These are phyloP conservation scores for Marisa cornuarietis DNA, from an alignment of 1,140 invertebrate species.

Conservation along the genomic window DNA sequence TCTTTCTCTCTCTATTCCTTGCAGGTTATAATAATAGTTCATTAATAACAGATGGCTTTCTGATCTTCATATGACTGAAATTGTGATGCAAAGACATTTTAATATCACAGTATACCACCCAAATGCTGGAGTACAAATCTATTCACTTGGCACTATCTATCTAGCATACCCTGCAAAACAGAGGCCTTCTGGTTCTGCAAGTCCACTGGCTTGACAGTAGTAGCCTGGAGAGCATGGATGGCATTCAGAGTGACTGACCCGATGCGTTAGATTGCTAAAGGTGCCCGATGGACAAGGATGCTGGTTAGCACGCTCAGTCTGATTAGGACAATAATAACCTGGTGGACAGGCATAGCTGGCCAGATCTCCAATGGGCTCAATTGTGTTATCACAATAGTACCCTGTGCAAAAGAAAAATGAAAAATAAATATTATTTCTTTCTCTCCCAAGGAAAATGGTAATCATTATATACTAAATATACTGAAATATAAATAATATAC, in stretches of 20 bases:
- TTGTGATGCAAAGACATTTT: too few species aligned
- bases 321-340: slow-evolving; percentile 57
- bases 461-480: too few species aligned
- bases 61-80: too few species aligned
- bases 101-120: too few species aligned
- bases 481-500: too few species aligned
- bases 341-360: slow-evolving; percentile 48
- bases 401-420: slow-evolving; percentile 37
- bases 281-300: slow-evolving; percentile 57
- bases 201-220: slow-evolving; percentile 55
- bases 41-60: too few species aligned
- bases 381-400: slow-evolving; percentile 60
- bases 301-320: slow-evolving; percentile 47
- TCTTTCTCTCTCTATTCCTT: neutral
- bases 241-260: slow-evolving; percentile 39
- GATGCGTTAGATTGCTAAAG: slow-evolving; percentile 55
- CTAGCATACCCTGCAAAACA: slow-evolving; percentile 55
- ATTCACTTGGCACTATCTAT: neutral
- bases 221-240: slow-evolving; percentile 54
- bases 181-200: slow-evolving; percentile 54
- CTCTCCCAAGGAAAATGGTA: too few species aligned
- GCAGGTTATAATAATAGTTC: too few species aligned
- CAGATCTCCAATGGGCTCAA: slow-evolving; percentile 47
- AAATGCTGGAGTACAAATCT: too few species aligned
- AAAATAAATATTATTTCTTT: too few species aligned